A percentile compares a stretch with the other conserved stretches of the same genome.
Conservation (phyloP, 1,140 invertebrate species). For the Orius insidiosus region DNA sequence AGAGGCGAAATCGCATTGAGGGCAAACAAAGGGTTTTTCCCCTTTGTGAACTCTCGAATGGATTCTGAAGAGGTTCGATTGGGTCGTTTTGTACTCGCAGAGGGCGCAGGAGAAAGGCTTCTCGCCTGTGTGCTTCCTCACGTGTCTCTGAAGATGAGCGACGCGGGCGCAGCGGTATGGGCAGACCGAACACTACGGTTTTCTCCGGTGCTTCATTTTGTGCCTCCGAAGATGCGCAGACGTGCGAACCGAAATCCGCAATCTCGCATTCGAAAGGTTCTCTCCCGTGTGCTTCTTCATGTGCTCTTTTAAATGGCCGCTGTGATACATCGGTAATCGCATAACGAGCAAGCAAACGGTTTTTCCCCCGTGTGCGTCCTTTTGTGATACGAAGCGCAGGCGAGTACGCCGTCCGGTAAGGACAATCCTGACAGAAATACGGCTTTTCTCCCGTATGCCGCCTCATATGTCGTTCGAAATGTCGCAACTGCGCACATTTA, state of each 20-base stretch:
- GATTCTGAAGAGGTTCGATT: neutral
- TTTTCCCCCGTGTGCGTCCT: constrained; percentile 25
- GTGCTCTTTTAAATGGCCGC: constrained; percentile 33
- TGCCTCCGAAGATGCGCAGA: neutral
- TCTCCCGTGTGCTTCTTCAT: constrained; percentile 42
- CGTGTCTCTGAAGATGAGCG: neutral
- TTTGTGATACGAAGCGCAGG: neutral
- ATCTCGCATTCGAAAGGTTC: constrained; percentile 39
- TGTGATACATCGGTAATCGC: constrained; percentile 45
- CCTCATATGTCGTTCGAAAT: constrained; percentile 15
- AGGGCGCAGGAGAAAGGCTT: neutral
- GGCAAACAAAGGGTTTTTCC: neutral
- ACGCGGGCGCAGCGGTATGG: neutral
- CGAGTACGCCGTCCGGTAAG: neutral
- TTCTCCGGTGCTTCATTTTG: neutral
- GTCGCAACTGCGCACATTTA: neutral
- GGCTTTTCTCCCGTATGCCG: constrained; percentile 18
- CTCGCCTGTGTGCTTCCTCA: neutral
- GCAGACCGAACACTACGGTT: neutral
- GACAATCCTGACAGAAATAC: neutral
- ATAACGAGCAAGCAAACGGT: constrained; percentile 32
- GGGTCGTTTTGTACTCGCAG: neutral
- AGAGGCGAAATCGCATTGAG: neutral
- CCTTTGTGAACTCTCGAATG: neutral
- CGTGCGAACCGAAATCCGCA: constrained; percentile 23